Evolutionary conservation across 2,113 vertebrate species (phyloP).

Genomic region (Petrocephalus microphthalmus): DNA sequence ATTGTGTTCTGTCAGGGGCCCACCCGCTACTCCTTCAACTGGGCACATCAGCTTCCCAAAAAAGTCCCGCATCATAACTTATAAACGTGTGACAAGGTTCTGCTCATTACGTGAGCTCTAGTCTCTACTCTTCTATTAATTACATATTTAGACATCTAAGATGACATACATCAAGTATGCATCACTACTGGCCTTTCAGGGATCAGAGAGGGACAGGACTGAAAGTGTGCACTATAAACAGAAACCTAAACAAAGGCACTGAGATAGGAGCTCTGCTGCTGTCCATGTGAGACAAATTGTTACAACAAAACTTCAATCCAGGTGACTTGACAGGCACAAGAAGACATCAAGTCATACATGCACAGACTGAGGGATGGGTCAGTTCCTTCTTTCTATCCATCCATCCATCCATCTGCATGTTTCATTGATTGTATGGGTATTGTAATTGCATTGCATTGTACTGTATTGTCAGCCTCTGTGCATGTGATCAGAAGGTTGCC

Average conservation of each 20-base stretch:
- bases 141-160: neutral
- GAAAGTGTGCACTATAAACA: neutral
- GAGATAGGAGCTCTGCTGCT: neutral
- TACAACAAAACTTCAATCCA: neutral
- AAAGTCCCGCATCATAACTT: neutral
- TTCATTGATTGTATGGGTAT: neutral
- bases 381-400: neutral
- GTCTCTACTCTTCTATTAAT: neutral
- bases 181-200: neutral
- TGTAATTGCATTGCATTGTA: neutral
- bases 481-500: neutral
- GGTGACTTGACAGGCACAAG: neutral
- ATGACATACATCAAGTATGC: neutral
- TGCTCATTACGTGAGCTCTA: neutral
- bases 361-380: neutral
- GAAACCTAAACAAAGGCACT: neutral
- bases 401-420: neutral
- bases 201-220: neutral
- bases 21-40: neutral
- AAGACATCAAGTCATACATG: neutral
- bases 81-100: neutral
- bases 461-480: neutral
- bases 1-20: neutral
- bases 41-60: neutral
- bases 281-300: neutral